Evolutionary conservation across 1,140 invertebrate species (phyloP), one percentile per base, ranked within the genome.

Genomic region (Grapholita molesta): DNA sequence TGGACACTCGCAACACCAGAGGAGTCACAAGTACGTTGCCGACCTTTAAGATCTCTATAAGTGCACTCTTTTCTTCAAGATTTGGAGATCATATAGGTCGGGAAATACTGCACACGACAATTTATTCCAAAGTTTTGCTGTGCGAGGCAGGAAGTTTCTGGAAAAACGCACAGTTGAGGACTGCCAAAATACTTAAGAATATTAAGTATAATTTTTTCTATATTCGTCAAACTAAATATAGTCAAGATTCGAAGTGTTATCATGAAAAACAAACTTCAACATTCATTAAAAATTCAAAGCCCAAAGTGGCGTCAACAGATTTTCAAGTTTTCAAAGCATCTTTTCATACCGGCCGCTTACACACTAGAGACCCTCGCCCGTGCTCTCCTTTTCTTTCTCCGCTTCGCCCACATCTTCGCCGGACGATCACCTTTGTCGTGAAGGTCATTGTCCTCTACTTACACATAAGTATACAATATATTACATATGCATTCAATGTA

Each of bases 391-490:
- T 64, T 66, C 28, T 70, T 72, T 70, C 70, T 70, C 72, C 64
- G 52, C 18, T 28, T 15, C 70, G 61, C 67, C 70, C 38, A 75
- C 70, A 9, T 24, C 24, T 70, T 25, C 61, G 30, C 57, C 70
- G 71, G 69, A 76, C 74, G 67, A 55, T 71, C 69, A 73, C 74
- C 71, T 76, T 64, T 30, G 38, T 65, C 28, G 18, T 25, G 25
- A 69, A 70, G 74, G 71, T 76, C 74, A 42, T 66, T 73, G 74
- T 64, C 68, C 74, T 69, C 67, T 74, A 70, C 61, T 38, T 67
- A 69, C 24, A 64, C n/a, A n/a, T n/a, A n/a, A n/a, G n/a, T n/a
- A n/a, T n/a, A n/a, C n/a, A n/a, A n/a, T n/a, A n/a, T n/a, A n/a
- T n/a, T n/a, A n/a, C n/a, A n/a, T n/a, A n/a, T 69, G 21, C 35